Evolutionary conservation across 2,797 vertebrate species (phyloP).

Genomic region (Schizothorax lantsangensis): DNA sequence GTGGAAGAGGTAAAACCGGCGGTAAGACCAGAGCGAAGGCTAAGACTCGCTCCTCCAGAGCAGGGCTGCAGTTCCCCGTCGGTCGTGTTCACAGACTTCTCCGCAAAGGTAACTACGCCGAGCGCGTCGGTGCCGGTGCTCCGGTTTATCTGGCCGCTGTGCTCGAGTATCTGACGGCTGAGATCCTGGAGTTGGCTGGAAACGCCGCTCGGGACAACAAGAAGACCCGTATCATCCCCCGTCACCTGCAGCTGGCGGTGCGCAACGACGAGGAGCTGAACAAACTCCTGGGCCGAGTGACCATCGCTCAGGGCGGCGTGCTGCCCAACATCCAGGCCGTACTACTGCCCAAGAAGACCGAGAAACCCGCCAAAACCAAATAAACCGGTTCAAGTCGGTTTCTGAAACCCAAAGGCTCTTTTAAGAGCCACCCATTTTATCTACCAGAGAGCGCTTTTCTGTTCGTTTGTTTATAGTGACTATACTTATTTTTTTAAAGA

Average conservation of each 20-base stretch:
- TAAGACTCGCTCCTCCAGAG: not conserved
- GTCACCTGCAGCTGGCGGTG: conserved; percentile 18
- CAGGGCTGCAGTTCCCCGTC: not conserved
- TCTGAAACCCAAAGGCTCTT: not conserved
- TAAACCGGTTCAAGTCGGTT: rapidly evolving
- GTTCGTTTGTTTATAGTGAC: too few species aligned
- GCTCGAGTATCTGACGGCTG: not conserved
- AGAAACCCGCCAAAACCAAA: not conserved
- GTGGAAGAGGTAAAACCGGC: too few species aligned
- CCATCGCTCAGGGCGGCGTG: not conserved
- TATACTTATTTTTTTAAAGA: too few species aligned
- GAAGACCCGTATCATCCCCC: not conserved
- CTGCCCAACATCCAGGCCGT: not conserved
- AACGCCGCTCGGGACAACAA: not conserved
- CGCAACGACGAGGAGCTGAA: conserved; percentile 10
- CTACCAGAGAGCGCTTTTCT: not conserved
- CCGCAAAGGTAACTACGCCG: not conserved
- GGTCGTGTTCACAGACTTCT: not conserved
- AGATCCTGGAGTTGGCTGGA: conserved; percentile 11
- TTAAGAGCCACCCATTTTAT: not conserved
- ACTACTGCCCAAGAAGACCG: not conserved
- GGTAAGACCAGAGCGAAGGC: not conserved
- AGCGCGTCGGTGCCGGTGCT: too few species aligned
- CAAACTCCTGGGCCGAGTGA: not conserved
- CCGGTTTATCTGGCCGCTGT: not conserved